These are phyloP conservation scores for Pseudolaguvia tuberculata DNA, from an alignment of 2,113 vertebrate genomes.

Conservation along the genomic window DNA sequence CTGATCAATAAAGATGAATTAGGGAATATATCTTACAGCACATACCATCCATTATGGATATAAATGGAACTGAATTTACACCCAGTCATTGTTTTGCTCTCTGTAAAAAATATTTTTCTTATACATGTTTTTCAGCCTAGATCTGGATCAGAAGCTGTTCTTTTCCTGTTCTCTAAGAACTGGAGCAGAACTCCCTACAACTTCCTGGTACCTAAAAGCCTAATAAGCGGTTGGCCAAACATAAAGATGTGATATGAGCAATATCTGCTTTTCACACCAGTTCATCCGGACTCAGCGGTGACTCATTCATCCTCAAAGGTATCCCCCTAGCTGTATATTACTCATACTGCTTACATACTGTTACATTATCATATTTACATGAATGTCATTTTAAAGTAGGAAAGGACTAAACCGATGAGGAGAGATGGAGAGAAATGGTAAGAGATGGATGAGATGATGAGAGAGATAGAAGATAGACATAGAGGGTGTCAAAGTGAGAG, in stretches of 20 bases:
- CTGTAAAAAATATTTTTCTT: neutral
- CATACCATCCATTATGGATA: neutral
- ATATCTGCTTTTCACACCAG: constrained; percentile 14
- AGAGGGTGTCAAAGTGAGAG: too few relatives aligned
- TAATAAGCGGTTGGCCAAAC: neutral
- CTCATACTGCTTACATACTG: neutral
- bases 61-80: neutral
- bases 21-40: neutral
- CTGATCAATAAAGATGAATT: neutral
- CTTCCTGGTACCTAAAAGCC: neutral
- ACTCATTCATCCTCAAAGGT: constrained; percentile 12
- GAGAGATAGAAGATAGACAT: too few relatives aligned
- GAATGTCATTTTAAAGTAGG: neutral
- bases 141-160: constrained; percentile 2
- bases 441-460: too few relatives aligned
- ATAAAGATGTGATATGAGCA: neutral
- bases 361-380: neutral
- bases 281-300: neutral
- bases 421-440: too few relatives aligned
- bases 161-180: neutral
- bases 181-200: neutral
- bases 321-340: neutral
- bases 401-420: too few relatives aligned
- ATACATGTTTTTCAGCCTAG: neutral
- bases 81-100: neutral